These are phyloP conservation scores for Noctilio leporinus DNA, from an alignment of 2,113 vertebrate species.

Conservation along the genomic window DNA sequence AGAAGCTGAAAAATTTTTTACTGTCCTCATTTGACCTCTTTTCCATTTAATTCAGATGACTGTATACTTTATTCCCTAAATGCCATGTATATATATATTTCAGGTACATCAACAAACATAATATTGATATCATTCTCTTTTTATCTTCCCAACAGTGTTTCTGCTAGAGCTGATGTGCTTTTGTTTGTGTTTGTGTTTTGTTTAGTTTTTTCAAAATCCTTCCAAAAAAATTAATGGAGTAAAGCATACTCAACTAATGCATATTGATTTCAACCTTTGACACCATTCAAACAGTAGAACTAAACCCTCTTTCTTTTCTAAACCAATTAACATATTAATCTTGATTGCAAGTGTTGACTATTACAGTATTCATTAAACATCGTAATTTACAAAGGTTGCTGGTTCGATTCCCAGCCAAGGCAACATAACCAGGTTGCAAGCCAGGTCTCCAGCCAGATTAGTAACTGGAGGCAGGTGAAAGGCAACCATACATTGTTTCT, in stretches of 20 bases:
- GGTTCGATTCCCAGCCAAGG: no score
- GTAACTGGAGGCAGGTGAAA: no score
- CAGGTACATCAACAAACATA: not conserved
- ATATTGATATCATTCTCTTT: not conserved
- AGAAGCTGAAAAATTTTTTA: not conserved
- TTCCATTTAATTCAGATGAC: not conserved
- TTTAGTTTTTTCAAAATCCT: slow-evolving; percentile 1
- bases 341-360: slow-evolving; percentile 13
- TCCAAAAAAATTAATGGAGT: slow-evolving; percentile 12
- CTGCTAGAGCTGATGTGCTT: not conserved
- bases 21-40: not conserved
- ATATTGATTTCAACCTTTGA: slow-evolving; percentile 51
- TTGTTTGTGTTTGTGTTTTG: not conserved
- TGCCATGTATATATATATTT: not conserved
- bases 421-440: no score
- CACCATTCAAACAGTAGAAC: slow-evolving; percentile 17
- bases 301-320: slow-evolving; percentile 44
- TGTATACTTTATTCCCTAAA: not conserved
- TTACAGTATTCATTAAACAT: slow-evolving; percentile 5
- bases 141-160: slow-evolving; percentile 19
- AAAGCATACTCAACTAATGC: slow-evolving; percentile 3
- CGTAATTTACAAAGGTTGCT: no score
- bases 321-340: slow-evolving; percentile 39
- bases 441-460: no score
- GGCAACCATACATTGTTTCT: no score